Evolutionary conservation across 2,888 invertebrate species (phyloP).

Genomic region (Drosophila stalkeri): DNA sequence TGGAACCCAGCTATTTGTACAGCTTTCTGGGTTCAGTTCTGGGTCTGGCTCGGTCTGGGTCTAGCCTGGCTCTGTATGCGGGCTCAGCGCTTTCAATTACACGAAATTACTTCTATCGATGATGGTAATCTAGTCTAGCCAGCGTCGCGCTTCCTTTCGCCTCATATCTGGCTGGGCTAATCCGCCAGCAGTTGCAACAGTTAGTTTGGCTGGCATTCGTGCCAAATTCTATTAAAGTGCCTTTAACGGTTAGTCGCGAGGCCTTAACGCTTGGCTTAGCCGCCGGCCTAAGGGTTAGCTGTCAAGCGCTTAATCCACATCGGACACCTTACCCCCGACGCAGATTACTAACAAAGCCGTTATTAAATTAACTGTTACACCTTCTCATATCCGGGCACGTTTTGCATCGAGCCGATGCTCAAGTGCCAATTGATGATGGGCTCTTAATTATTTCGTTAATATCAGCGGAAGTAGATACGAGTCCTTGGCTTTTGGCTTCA

Average conservation of each 20-base stretch:
- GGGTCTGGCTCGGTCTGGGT: constrained; percentile 3
- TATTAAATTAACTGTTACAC: constrained; percentile 68
- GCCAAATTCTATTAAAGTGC: constrained; percentile 68
- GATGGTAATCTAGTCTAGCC: constrained; percentile 40
- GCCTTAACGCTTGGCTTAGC: constrained; percentile 72
- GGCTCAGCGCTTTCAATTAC: constrained; percentile 55
- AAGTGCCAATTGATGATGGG: not conserved
- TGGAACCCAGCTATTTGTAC: constrained; percentile 63
- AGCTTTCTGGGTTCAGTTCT: constrained; percentile 21
- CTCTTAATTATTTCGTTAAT: not conserved
- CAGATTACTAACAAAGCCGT: constrained; percentile 38
- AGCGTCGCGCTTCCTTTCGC: not conserved
- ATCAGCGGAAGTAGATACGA: too few species aligned
- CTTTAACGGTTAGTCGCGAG: constrained; percentile 18
- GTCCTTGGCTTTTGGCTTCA: too few species aligned
- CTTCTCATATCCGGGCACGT: constrained; percentile 27
- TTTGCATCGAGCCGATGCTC: not conserved
- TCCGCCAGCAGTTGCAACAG: constrained; percentile 26
- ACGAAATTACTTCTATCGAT: constrained; percentile 48
- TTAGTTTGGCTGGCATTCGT: constrained; percentile 49
- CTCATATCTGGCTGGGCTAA: constrained; percentile 23
- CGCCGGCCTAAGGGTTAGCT: constrained; percentile 31
- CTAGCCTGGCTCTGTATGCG: constrained; percentile 11
- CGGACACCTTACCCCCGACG: constrained; percentile 8
- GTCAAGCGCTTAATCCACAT: constrained; percentile 66